Conservation (phyloP, 2,888 invertebrate genomes). For the Noctua janthe region DNA sequence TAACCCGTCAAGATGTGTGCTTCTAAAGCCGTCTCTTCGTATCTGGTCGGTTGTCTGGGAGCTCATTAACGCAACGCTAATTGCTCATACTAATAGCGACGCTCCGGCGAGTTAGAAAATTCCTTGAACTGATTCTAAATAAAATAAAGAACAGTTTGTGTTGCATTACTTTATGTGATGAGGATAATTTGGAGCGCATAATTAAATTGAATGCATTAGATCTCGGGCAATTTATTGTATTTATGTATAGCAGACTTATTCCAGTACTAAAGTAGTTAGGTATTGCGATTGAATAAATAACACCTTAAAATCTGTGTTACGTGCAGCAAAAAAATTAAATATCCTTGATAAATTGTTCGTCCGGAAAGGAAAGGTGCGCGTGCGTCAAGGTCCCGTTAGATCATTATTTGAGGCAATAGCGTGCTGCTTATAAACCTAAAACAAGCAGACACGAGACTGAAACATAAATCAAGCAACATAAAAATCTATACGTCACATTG, state of each 20-base stretch:
- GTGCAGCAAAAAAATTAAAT: slow-evolving; percentile 41
- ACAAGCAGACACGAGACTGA: slow-evolving; percentile 11
- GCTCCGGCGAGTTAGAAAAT: slow-evolving; percentile 83
- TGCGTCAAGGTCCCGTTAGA: slow-evolving; percentile 61
- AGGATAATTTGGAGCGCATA: slow-evolving; percentile 56
- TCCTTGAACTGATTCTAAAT: slow-evolving; percentile 86
- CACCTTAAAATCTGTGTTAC: slow-evolving; percentile 19
- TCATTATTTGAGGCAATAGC: slow-evolving; percentile 49
- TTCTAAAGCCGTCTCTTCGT: slow-evolving; percentile 65
- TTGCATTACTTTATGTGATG: slow-evolving; percentile 63
- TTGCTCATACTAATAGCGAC: slow-evolving; percentile 86
- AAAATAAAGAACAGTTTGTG: slow-evolving; percentile 78
- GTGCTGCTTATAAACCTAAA: slow-evolving; percentile 13
- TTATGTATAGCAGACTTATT: slow-evolving; percentile 14
- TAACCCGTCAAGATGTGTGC: slow-evolving; percentile 61
- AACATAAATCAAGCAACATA: slow-evolving; percentile 1
- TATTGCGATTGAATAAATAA: slow-evolving; percentile 15
- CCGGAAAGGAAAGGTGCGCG: slow-evolving; percentile 61
- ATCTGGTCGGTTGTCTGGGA: slow-evolving; percentile 81
- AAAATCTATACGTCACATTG: background rate
- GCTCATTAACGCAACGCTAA: slow-evolving; percentile 88
- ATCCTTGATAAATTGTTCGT: slow-evolving; percentile 65
- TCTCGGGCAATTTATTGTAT: slow-evolving; percentile 34
- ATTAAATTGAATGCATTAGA: slow-evolving; percentile 42
- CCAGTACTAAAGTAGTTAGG: background rate